A percentile compares a stretch with the other conserved stretches of the same genome.
phyloP scores from a whole-genome alignment of 1,140 invertebrate species.

The Drosophila miranda region DNA sequence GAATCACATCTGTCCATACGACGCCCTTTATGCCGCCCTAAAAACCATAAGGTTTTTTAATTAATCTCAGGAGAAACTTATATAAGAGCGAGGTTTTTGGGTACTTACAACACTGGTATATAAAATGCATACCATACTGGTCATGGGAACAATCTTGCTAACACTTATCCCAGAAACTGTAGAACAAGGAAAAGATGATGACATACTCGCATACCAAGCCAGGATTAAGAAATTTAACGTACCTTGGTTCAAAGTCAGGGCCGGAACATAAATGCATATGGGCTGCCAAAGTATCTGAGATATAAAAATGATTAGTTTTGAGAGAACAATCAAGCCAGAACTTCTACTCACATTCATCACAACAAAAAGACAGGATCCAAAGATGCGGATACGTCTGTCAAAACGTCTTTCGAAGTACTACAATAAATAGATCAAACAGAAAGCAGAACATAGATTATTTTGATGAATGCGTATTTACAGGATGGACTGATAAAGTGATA shows the following conservation, averaged over 20 bases:
- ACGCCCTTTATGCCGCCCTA: conserved; percentile 93
- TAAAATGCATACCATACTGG: conserved; percentile 90
- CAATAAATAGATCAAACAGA: conserved; percentile 21
- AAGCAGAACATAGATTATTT: conserved; percentile 8
- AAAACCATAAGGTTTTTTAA: conserved; percentile 13
- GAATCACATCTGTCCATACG: conserved; percentile 93
- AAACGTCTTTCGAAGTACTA: conserved; percentile 92
- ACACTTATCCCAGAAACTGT: conserved; percentile 89
- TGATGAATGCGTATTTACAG: conserved; percentile 37
- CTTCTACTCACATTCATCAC: conserved; percentile 85
- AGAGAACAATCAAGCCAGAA: too few species aligned
- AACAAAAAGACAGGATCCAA: conserved; percentile 89
- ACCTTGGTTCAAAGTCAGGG: conserved; percentile 90
- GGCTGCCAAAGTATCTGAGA: conserved; percentile 84
- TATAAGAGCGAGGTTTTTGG: too few species aligned
- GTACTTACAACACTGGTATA: conserved; percentile 90
- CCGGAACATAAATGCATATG: conserved; percentile 92
- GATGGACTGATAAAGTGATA: conserved; percentile 3
- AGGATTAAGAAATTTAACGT: background rate
- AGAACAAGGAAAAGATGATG: conserved; percentile 22
- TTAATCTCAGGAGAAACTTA: background rate
- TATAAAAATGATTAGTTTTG: background rate
- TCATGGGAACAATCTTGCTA: conserved; percentile 86
- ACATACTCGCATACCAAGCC: background rate
- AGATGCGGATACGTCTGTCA: conserved; percentile 87